These are phyloP conservation scores for Acanthoscelides obtectus DNA, from an alignment of 2,888 invertebrate genomes.

Conservation along the genomic window DNA sequence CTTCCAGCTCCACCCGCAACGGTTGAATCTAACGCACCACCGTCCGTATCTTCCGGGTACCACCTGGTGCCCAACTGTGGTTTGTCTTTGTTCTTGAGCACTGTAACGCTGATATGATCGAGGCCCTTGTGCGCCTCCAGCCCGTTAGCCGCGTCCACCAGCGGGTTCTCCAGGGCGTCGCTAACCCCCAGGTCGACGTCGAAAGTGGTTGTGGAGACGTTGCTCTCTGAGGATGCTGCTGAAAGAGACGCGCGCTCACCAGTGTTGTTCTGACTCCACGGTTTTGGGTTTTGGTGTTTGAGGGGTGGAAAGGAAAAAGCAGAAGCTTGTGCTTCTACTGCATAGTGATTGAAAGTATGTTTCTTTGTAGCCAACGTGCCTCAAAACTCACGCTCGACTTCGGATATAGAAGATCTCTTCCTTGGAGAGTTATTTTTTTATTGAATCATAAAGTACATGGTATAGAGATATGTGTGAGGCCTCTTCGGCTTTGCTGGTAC, in stretches of 20 bases:
- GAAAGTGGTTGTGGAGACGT: slow-evolving; percentile 48
- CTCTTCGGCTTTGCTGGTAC: too few species aligned
- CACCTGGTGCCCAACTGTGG: slow-evolving; percentile 29
- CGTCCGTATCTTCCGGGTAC: slow-evolving; percentile 39
- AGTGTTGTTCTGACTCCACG: slow-evolving; percentile 1
- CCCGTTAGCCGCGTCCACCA: slow-evolving; percentile 54
- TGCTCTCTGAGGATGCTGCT: slow-evolving; percentile 52
- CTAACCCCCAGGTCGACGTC: slow-evolving; percentile 53
- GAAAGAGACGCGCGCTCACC: slow-evolving; percentile 51
- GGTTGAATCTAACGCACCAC: slow-evolving; percentile 15
- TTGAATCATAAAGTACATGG: too few species aligned
- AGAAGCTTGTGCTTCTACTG: background rate
- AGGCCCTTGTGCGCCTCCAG: slow-evolving; percentile 50
- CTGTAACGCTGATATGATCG: slow-evolving; percentile 46
- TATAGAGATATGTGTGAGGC: too few species aligned
- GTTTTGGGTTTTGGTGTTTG: background rate
- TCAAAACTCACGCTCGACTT: too few species aligned
- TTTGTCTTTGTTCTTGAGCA: slow-evolving; percentile 45
- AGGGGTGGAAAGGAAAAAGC: background rate
- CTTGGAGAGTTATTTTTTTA: too few species aligned
- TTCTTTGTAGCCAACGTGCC: too few species aligned
- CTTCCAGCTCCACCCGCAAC: background rate
- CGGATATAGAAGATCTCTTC: too few species aligned
- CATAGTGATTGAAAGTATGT: background rate
- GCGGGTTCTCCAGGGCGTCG: slow-evolving; percentile 49